Base-by-base conservation (phyloP, 2,888 invertebrate species). In the Hoplodrina ambigua region DNA sequence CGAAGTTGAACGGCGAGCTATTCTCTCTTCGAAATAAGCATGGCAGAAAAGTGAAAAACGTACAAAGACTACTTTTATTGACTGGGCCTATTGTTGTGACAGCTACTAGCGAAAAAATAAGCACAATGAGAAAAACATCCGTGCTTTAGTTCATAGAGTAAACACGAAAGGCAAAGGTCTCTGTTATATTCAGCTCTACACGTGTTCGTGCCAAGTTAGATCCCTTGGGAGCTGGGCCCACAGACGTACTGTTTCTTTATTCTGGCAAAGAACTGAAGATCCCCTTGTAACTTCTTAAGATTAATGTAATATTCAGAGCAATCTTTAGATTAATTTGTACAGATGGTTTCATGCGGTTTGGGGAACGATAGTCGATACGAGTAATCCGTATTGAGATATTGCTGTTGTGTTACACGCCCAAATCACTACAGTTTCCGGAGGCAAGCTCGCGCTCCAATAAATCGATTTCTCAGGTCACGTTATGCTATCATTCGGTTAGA, bases 381-480 rank as follows among this genome's bases (percentile, higher is more conserved):
- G 67, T 52, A 72, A 63, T 54, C 10, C 20, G 33, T 56, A 72
- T 44, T 13, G 13, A 52, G 49, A 46, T 78, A 67, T 46, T 72
- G 63, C 58, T 69, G 44, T 62, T 46, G 54, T 55, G 55, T 33
- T 58, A 67, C 13, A 58, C 37, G 10, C 66, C 8, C 41, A 37
- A 62, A 59, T 63, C 53, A 57, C 65, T 68, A 61, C 57, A 25
- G 53, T 67, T 56, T 65, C 57, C 58, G 55, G 46, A 64, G 50
- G n/a, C 64, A 37, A 65, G 64, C 17, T 15, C 61, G 69, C 61
- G 69, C 54, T 78, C 44, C 41, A 67, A 10, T 62, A 67, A 68
- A 66, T 81, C 58, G 64, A 81, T 70, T 81, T 68, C 68, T 62
- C 67, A 76, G 60, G 70, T 67, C 70, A 78, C 72, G 62, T 66